Evolutionary conservation across 2,888 invertebrate species (phyloP).

Genomic region (Micoletzkya japonica): DNA sequence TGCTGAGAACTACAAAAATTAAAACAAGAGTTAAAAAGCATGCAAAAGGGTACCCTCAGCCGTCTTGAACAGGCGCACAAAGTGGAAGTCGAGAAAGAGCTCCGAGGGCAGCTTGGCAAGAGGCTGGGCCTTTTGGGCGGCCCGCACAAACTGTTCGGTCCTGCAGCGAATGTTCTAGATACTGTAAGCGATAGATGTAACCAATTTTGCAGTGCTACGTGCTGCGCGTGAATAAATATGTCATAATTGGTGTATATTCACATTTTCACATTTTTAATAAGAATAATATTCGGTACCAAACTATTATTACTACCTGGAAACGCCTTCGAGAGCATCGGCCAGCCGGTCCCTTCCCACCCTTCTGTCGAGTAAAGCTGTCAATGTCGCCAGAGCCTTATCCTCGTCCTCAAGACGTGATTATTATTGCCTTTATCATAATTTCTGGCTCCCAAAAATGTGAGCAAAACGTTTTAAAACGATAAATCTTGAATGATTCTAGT

Average conservation of each 20-base stretch:
- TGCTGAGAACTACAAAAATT: too few relatives aligned
- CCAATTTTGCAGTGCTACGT: too few relatives aligned
- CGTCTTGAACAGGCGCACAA: slow-evolving; percentile 81
- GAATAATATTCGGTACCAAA: too few relatives aligned
- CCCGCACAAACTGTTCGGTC: slow-evolving; percentile 85
- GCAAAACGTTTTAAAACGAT: neutral
- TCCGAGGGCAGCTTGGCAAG: slow-evolving; percentile 78
- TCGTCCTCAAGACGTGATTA: neutral
- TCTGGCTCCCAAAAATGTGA: neutral
- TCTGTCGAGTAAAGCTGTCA: slow-evolving; percentile 82
- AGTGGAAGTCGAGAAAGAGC: slow-evolving; percentile 88
- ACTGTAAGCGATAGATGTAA: neutral
- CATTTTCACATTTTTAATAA: too few relatives aligned
- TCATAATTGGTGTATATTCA: too few relatives aligned
- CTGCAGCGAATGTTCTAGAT: neutral
- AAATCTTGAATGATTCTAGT: neutral
- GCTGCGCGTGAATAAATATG: too few relatives aligned
- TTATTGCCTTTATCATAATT: neutral
- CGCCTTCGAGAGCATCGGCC: slow-evolving; percentile 81
- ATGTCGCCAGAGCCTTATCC: slow-evolving; percentile 33
- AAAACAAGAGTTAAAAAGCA: neutral
- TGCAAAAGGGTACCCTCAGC: slow-evolving; percentile 44
- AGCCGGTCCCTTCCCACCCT: slow-evolving; percentile 88
- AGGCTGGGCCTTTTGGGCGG: slow-evolving; percentile 89
- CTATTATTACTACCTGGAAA: slow-evolving; percentile 80